Base-by-base conservation (phyloP, 2,113 vertebrate genomes). In the Colaptes auratus region DNA sequence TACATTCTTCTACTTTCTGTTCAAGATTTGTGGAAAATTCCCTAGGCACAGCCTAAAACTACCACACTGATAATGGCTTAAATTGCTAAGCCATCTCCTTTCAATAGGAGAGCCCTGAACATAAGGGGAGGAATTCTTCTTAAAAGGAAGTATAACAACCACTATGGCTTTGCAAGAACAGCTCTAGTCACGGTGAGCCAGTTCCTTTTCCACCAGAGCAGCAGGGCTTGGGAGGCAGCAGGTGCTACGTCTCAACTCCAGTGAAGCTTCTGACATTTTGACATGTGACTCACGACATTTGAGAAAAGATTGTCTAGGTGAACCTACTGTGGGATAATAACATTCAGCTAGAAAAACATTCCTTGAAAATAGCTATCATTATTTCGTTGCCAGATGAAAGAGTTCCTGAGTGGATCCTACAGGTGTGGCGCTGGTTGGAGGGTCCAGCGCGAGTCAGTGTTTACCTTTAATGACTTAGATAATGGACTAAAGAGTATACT, bases 221-320 rank as follows among this genome's bases (percentile, higher is more conserved):
- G 48, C n/a, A 63, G 61, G 73, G 33, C 30, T 93, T 69, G 33
- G 76, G 36, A 93, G 17, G 69, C 50, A 91, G 73, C 6, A 1
- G 20, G 20, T 81, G 72, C 86, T 60, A 19, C 24, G 53, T 78
- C 80, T 88, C 2, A 0, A 36, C 42, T 76, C 23, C 27, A 61
- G 82, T 48, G 82, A 80, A 89, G 85, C 63, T 89, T 91, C 75
- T 91, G 91, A 83, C 28, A 35, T 86, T 94, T 90, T 90, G 73
- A 84, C n/a, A 21, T 30, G 28, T 48, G 82, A 92, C 15, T 90
- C 80, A 72, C 10, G 2, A 77, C 30, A 78, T 66, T 86, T 53
- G 78, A 56, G 71, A 84, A 73, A 69, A 77, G 27, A 81, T 23
- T 83, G 69, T 83, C 73, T 86, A 67, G 28, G 55, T 83, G 61